Evolutionary conservation across 2,113 vertebrate species (phyloP), one percentile per base, ranked within the genome.

Genomic region (Tyrannus savana): DNA sequence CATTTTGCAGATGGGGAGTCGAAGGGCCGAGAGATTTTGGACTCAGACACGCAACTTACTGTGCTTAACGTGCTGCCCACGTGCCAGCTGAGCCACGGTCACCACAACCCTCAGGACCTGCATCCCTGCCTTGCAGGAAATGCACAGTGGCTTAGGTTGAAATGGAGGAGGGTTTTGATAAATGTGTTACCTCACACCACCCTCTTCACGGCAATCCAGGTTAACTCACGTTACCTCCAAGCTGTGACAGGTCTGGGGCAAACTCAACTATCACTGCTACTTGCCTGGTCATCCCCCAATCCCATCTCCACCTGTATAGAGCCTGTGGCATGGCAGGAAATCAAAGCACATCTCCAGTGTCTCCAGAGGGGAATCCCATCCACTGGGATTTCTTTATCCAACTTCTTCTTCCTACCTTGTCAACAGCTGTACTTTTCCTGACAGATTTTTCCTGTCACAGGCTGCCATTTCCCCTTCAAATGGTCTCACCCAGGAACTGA

Each of bases 11-110:
- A 92, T 67, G 93, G 92, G 89, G 83, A 89, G 77, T 10, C 62
- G 95, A 94, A 94, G 77, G 79, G 58, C 68, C 14, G 88, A 79
- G 95, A 94, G 89, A 84, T 95, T 96, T 78, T 97, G 94, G 96
- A 94, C 77, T 76, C 84, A 16, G 89, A 39, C 73, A 37, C 9
- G 5, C 89, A 91, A 3, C 86, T 95, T 55, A 78, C 80, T 31
- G 89, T 41, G 91, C 96, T 89, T 92, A 93, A 95, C 60, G 62
- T 25, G 86, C 93, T 92, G 91, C 91, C 60, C 35, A 0, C 1
- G 89, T 67, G 76, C 95, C 95, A 96, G 94, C 94, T 78, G 91
- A 93, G 94, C 64, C 89, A 63, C 1, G 33, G 82, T 10, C 50
- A 53, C 87, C 10, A 1, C 1, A 58, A 37, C 90, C 8, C 10